Conservation (phyloP, 2,113 vertebrate genomes). For the Erythrocercus mccallii region DNA sequence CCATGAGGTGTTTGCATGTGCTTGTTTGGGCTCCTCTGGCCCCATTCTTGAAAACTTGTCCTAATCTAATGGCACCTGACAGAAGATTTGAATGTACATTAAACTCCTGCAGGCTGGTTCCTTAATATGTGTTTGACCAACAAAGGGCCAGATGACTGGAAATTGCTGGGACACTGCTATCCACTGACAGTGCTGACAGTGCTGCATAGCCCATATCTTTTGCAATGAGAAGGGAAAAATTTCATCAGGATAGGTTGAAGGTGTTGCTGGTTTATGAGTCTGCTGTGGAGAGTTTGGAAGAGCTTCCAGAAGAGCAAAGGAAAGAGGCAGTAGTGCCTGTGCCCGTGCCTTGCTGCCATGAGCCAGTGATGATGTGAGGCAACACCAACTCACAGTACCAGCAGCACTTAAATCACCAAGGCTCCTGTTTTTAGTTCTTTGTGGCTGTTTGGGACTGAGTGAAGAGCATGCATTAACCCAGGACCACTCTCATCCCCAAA, state of each 20-base stretch:
- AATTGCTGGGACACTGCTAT: not conserved
- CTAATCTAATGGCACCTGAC: not conserved
- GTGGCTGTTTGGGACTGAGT: not conserved
- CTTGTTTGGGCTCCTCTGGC: not conserved
- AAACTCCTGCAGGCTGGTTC: not conserved
- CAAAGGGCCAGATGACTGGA: not conserved
- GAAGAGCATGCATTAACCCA: rapidly evolving
- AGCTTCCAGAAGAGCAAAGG: not conserved
- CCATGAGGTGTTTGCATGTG: not conserved
- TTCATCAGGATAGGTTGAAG: not conserved
- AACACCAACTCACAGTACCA: not conserved
- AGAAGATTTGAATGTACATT: not conserved
- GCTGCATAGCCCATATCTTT: not conserved
- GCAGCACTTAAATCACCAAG: not conserved
- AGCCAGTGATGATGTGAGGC: not conserved
- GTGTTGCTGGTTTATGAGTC: not conserved
- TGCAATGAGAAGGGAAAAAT: not conserved
- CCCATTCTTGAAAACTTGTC: not conserved
- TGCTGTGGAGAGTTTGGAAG: not conserved
- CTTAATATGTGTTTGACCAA: not conserved
- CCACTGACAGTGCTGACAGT: not conserved
- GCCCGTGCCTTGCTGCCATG: not conserved
- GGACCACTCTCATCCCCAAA: not conserved
- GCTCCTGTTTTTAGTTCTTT: not conserved
- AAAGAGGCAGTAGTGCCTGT: not conserved